Percentiles rank a stretch among this genome's conserved stretches.
These are phyloP conservation scores for Neosalanx taihuensis DNA, from an alignment of 2,797 vertebrate species.

Conservation along the genomic window DNA sequence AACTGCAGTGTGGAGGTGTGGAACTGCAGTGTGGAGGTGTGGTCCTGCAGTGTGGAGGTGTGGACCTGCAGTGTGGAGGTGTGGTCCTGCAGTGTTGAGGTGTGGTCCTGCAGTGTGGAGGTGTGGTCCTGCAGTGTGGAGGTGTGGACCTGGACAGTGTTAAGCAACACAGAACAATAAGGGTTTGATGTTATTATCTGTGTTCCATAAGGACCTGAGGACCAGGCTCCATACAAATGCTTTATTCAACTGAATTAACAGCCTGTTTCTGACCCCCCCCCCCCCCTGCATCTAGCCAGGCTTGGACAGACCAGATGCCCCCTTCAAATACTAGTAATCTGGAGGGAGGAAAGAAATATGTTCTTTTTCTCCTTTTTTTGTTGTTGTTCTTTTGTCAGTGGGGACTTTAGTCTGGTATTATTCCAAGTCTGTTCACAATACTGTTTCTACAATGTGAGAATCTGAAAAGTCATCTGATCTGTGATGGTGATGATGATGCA, in stretches of 20 bases:
- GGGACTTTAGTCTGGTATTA: slow-evolving; percentile 61
- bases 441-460: slow-evolving; percentile 76
- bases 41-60: too few relatives aligned
- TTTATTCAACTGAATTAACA: not conserved
- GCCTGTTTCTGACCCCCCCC: slow-evolving; percentile 24
- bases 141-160: not conserved
- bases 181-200: slow-evolving; percentile 29
- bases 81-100: too few relatives aligned
- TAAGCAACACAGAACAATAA: slow-evolving; percentile 24
- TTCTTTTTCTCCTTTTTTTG: not conserved
- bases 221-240: slow-evolving; percentile 18
- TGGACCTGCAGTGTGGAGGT: too few relatives aligned
- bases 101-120: slow-evolving; percentile 25
- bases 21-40: too few relatives aligned
- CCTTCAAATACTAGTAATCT: slow-evolving; percentile 53
- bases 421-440: slow-evolving; percentile 59
- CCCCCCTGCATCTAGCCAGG: slow-evolving; percentile 30
- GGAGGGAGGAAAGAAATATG: slow-evolving; percentile 9
- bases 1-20: too few relatives aligned
- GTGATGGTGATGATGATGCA: slow-evolving; percentile 61
- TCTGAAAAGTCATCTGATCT: slow-evolving; percentile 56
- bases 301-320: slow-evolving; percentile 33
- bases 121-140: slow-evolving; percentile 30
- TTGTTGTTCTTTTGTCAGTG: slow-evolving; percentile 42
- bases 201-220: slow-evolving; percentile 36